These are phyloP conservation scores for Falco peregrinus DNA, from an alignment of 2,797 vertebrate genomes.

Conservation along the genomic window DNA sequence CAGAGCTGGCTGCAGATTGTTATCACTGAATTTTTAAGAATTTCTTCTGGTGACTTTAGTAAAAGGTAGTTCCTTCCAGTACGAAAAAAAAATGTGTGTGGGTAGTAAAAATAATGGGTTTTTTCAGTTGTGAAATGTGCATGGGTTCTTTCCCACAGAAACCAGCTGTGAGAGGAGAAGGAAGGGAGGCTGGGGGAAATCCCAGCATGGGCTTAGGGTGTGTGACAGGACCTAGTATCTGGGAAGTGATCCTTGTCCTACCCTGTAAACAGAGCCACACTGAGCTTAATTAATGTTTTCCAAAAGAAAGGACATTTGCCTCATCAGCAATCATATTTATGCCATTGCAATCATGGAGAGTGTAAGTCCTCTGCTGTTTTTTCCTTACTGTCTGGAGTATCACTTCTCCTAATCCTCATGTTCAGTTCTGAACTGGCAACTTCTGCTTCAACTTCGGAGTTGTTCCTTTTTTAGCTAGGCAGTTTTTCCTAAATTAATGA, in stretches of 20 bases:
- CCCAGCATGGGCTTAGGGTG: rapidly evolving
- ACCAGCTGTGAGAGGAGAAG: neutral
- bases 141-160: neutral
- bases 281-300: neutral
- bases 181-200: neutral
- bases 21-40: neutral
- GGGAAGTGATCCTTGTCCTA: neutral
- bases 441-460: neutral
- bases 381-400: neutral
- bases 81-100: neutral
- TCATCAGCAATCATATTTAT: neutral
- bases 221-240: neutral
- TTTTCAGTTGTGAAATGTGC: neutral
- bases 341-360: neutral
- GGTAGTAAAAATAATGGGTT: neutral
- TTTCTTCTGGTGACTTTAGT: neutral
- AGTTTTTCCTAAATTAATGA: neutral
- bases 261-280: neutral
- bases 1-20: neutral
- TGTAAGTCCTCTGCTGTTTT: neutral
- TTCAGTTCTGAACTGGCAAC: neutral
- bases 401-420: neutral
- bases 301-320: neutral
- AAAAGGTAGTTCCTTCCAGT: neutral
- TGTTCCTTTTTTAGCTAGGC: neutral